Base-by-base conservation (phyloP, 1,140 invertebrate genomes). In the Drosophila sechellia region DNA sequence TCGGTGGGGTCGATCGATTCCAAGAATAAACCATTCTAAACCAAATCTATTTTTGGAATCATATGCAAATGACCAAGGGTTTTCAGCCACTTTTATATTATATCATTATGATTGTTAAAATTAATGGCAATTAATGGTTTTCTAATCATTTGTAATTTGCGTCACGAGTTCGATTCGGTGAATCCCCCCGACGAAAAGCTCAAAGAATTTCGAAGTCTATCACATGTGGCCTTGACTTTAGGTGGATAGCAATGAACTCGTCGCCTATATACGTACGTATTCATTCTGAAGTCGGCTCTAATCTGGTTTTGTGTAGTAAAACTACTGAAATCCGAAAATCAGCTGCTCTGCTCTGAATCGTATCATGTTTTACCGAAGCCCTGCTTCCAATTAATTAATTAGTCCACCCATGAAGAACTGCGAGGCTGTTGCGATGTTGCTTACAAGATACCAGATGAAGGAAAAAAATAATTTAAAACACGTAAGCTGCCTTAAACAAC, bases 341-440 rank as follows among this genome's bases (percentile, higher is more conserved):
- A 20, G 27, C 34, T 46, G 54, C 61, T 37, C 37, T 3, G 20
- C 20, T 22, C 20, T 45, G 31, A 46, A 73, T 72, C 48, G 65
- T 45, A 56, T 48, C 57, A 39, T 42, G 64, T 27, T 43, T 42
- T n/a, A 31, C 45, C 50, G 50, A 55, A 39, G 25, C 27, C 60
- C 66, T 53, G 60, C 48, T 66, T 70, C 15, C 74, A 77, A 77
- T 77, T 61, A 77, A 77, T 70, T 70, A 77, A 77, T 77, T 77
- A 77, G 74, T 69, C 20, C 73, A 50, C 63, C 22, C 42, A 49
- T 27, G 42, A 52, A 75, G 71, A 53, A 46, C 37, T 31, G 39
- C 35, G 37, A 65, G 56, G 57, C 42, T 39, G 53, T 54, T 56
- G 39, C 42, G 63, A 77, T 77, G 54, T 61, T 61, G 73, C 60